These are phyloP conservation scores for Psittacus erithacus DNA, from an alignment of 2,113 vertebrate species.

Conservation along the genomic window DNA sequence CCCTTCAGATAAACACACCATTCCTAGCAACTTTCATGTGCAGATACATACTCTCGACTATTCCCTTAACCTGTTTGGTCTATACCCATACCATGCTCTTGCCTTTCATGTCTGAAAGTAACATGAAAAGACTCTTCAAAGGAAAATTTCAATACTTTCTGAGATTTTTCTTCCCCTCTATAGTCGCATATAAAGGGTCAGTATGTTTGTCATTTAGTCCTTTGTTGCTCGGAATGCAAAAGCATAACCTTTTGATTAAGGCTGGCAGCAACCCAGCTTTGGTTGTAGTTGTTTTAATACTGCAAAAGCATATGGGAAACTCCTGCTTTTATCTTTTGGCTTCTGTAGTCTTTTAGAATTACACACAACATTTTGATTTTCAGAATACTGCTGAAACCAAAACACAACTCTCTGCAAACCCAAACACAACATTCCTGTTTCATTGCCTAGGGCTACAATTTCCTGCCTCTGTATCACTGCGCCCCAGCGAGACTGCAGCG, in stretches of 20 bases:
- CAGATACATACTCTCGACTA: fast-evolving
- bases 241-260: background rate
- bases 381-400: background rate
- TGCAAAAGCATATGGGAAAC: background rate
- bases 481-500: background rate
- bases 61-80: background rate
- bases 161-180: background rate
- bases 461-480: background rate
- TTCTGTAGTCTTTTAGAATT: constrained; percentile 14
- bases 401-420: background rate
- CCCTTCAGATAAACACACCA: background rate
- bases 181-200: background rate
- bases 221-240: constrained; percentile 15
- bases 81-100: background rate
- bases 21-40: background rate
- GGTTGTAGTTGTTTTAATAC: background rate
- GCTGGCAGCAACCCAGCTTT: background rate
- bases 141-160: background rate
- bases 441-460: background rate
- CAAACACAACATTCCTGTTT: background rate
- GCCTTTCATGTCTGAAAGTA: background rate
- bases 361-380: background rate
- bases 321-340: background rate
- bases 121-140: background rate
- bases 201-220: background rate